phyloP scores from a whole-genome alignment of 2,888 invertebrate genomes.

The Platerodrilus igneus region DNA sequence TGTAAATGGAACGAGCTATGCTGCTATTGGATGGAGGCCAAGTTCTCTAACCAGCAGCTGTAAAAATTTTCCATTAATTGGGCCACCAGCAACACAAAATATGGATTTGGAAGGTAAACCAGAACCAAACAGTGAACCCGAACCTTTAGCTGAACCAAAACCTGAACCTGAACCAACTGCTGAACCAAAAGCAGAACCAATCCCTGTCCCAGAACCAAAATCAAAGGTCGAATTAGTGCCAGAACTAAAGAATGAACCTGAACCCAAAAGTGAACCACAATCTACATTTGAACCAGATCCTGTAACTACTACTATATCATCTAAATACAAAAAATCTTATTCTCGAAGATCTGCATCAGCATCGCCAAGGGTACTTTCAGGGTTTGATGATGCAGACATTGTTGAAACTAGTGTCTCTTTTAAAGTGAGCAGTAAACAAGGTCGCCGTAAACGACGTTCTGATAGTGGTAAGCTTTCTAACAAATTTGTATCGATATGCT shows the following conservation, averaged over 20 bases:
- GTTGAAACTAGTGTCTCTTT: slow-evolving; percentile 78
- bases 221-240: slow-evolving; percentile 41
- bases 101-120: slow-evolving; percentile 41
- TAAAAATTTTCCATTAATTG: slow-evolving; percentile 72
- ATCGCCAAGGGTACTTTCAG: slow-evolving; percentile 26
- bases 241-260: too few species aligned
- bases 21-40: slow-evolving; percentile 91
- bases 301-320: slow-evolving; percentile 32
- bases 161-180: slow-evolving; percentile 38
- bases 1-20: slow-evolving; percentile 85
- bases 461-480: slow-evolving; percentile 20
- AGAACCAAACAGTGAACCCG: slow-evolving; percentile 42
- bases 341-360: slow-evolving; percentile 41
- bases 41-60: slow-evolving; percentile 67
- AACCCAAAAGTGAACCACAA: slow-evolving; percentile 25
- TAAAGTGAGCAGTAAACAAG: slow-evolving; percentile 64
- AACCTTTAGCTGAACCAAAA: slow-evolving; percentile 43
- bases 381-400: slow-evolving; percentile 53
- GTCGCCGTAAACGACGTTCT: slow-evolving; percentile 24
- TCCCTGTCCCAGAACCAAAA: slow-evolving; percentile 41
- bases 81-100: slow-evolving; percentile 33
- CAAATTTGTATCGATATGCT: too few species aligned
- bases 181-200: slow-evolving; percentile 40
- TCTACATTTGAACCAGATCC: slow-evolving; percentile 33
- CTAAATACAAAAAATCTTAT: slow-evolving; percentile 41